Conservation (phyloP, 92 coral and sea anemone genomes). For the Pocillopora meandrina region DNA sequence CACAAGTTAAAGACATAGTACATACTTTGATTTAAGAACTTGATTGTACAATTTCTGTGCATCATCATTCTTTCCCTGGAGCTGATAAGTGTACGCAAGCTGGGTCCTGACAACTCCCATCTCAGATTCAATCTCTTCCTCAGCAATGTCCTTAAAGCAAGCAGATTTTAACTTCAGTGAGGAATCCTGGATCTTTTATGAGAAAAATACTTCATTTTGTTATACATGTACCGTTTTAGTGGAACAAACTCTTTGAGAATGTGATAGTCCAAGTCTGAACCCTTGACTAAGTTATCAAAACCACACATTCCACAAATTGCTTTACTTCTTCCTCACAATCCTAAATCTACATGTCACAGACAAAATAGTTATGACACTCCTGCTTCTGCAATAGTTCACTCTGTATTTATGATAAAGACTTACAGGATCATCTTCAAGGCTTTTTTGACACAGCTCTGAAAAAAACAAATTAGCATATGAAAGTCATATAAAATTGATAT, state of each 20-base stretch:
- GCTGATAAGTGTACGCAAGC: constrained; percentile 84
- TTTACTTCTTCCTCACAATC: too few species aligned
- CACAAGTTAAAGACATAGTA: background rate
- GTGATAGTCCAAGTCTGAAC: too few species aligned
- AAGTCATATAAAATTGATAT: background rate
- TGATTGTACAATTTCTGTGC: constrained; percentile 95
- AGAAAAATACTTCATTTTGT: too few species aligned
- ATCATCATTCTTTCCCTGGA: constrained; percentile 86
- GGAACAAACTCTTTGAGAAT: too few species aligned
- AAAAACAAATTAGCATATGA: background rate
- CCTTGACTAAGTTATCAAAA: too few species aligned
- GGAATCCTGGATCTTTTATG: too few species aligned
- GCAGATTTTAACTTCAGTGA: background rate
- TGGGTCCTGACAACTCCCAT: constrained; percentile 94
- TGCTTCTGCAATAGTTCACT: too few species aligned
- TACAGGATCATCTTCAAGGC: constrained; percentile 94
- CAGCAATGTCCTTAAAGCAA: constrained; percentile 75
- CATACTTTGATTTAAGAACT: constrained; percentile 93
- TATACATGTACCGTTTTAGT: too few species aligned
- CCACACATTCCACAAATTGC: too few species aligned
- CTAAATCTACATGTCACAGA: too few species aligned
- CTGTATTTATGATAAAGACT: constrained; percentile 23
- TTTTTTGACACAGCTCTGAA: constrained; percentile 83
- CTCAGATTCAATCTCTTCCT: constrained; percentile 93
- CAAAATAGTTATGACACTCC: too few species aligned